A percentile compares a stretch with the other conserved stretches of the same genome.
phyloP scores from a whole-genome alignment of 2,888 invertebrate genomes.

The Protula sp. region DNA sequence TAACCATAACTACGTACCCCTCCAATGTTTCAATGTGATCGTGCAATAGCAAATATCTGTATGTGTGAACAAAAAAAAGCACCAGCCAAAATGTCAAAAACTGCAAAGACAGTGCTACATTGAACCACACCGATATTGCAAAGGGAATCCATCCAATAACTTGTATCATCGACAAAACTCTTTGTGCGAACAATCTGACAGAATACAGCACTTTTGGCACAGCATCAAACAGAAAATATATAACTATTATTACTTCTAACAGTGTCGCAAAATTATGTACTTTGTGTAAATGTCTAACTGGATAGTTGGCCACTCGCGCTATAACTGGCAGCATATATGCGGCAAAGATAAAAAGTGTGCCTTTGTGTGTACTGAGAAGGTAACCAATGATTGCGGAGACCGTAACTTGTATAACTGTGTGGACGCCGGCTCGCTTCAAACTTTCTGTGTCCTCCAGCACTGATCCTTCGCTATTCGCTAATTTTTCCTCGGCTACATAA shows the following conservation, averaged over 20 bases:
- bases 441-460: conserved; percentile 34
- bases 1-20: conserved; percentile 50
- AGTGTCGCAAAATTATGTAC: conserved; percentile 56
- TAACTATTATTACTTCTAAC: conserved; percentile 50
- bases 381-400: conserved; percentile 49
- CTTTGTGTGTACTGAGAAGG: too few species aligned
- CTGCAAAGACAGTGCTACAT: conserved; percentile 55
- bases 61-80: conserved; percentile 54
- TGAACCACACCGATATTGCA: conserved; percentile 52
- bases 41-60: too few species aligned
- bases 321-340: conserved; percentile 57
- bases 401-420: conserved; percentile 47
- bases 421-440: conserved; percentile 43
- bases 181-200: conserved; percentile 13
- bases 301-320: conserved; percentile 54
- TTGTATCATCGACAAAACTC: conserved; percentile 18
- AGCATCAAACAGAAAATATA: conserved; percentile 53
- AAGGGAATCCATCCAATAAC: conserved; percentile 49
- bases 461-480: conserved; percentile 19
- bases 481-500: conserved; percentile 51
- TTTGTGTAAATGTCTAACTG: conserved; percentile 44
- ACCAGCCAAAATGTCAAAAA: conserved; percentile 57
- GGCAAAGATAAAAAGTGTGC: conserved; percentile 25
- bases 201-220: conserved; percentile 49
- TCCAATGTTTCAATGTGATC: conserved; percentile 39